phyloP scores from a whole-genome alignment of 92 coral and sea anemone genomes.

The Palythoa grandiflora region DNA sequence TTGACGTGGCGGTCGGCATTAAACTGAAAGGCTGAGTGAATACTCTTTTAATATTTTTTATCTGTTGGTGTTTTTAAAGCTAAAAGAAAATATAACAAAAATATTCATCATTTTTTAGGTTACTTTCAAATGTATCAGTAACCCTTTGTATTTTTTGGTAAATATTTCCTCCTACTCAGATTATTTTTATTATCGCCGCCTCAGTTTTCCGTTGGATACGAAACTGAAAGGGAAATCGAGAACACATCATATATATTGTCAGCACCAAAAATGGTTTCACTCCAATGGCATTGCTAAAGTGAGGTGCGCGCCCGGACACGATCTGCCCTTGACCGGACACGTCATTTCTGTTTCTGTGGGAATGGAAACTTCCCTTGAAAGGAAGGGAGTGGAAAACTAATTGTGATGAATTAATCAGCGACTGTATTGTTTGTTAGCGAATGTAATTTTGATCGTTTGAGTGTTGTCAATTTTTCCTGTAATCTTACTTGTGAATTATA shows the following conservation, averaged over 20 bases:
- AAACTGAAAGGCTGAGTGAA: no score
- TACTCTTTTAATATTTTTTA: no score
- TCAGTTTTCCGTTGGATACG: not conserved
- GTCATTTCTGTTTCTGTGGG: conserved; percentile 34
- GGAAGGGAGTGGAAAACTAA: not conserved
- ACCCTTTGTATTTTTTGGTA: not conserved
- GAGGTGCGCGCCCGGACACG: not conserved
- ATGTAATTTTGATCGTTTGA: not conserved
- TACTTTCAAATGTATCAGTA: not conserved
- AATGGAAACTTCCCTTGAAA: not conserved
- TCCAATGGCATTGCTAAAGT: not conserved
- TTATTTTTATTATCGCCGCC: not conserved
- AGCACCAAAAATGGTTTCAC: conserved; percentile 9
- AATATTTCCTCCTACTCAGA: not conserved
- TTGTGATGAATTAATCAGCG: not conserved
- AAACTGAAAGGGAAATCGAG: not conserved
- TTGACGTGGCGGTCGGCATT: not conserved
- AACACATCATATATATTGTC: not conserved
- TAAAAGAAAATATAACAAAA: no score
- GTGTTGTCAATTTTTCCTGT: not conserved
- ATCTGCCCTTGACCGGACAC: not conserved
- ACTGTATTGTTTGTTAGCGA: not conserved
- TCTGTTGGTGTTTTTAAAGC: no score
- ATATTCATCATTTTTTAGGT: no score
- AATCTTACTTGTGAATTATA: not conserved